Evolutionary conservation across 53 echinoderm and acorn worm species (phyloP).

Genomic region (Crossaster papposus): DNA sequence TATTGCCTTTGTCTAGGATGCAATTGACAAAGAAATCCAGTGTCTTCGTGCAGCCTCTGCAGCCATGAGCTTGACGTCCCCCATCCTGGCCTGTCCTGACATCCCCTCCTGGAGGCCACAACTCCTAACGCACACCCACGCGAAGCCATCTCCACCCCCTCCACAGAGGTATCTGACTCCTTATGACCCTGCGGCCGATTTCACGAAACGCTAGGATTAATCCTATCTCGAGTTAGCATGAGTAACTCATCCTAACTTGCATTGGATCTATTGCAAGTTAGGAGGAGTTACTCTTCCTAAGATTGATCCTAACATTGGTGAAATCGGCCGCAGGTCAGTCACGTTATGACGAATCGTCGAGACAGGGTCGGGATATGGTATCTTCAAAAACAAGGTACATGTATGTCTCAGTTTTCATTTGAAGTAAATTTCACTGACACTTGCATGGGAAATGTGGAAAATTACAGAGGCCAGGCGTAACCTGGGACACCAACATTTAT

Average conservation of each 20-base stretch:
- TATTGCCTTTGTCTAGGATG: constrained; percentile 60
- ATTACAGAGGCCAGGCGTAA: too few species aligned
- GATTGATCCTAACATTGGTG: too few species aligned
- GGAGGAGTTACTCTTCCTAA: too few species aligned
- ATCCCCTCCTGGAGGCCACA: constrained; percentile 25
- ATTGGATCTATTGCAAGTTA: too few species aligned
- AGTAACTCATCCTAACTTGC: too few species aligned
- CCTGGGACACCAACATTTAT: too few species aligned
- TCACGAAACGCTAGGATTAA: too few species aligned
- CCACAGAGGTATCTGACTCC: constrained; percentile 30
- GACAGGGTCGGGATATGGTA: constrained; percentile 18
- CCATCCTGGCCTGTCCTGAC: background rate
- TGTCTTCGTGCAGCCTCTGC: constrained; percentile 80
- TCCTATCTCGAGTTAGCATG: too few species aligned
- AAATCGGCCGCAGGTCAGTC: too few species aligned
- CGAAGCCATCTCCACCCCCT: constrained; percentile 30
- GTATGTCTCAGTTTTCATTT: background rate
- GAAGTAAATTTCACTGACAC: too few species aligned
- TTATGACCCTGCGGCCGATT: background rate
- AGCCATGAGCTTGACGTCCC: constrained; percentile 52
- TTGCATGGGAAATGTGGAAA: too few species aligned
- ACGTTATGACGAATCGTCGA: background rate
- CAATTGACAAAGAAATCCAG: constrained; percentile 84
- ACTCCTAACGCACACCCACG: background rate
- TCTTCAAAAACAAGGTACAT: constrained; percentile 21